Evolutionary conservation across 37 sponge, comb jelly and placozoan species (phyloP), one percentile per base, ranked within the genome.

Genomic region (Crambe crambe): DNA sequence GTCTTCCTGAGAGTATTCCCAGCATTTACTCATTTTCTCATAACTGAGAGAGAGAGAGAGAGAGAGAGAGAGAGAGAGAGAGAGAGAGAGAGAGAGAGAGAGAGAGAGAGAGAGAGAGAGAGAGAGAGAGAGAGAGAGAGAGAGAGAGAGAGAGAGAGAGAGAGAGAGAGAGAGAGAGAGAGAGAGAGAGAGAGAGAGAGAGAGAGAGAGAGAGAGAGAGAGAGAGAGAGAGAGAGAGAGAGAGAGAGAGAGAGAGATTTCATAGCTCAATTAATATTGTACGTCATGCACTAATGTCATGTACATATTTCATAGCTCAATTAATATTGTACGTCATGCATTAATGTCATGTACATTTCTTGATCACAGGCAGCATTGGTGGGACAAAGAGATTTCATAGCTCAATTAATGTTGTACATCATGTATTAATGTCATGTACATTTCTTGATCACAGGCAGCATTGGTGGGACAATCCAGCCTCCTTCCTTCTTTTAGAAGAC

Each of bases 91-190:
- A 66, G 67, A 30, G 37, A 66, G 67, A 30, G 37, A 66, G 67
- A 30, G 37, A 66, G 67, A 30, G 37, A 66, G 78, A 62, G 66
- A 77, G 78, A 62, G 66, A 77, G 78, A 62, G 66, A 62, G 78
- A 62, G 66, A 77, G 78, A 62, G 66, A 62, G 78, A 62, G 66
- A 77, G 78, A 62, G 66, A 62, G 78, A 62, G 66, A 77, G 78
- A 62, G 66, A 77, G 78, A 62, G 66, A 77, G 78, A 62, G 43
- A 77, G 78, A 62, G 66, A 77, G 78, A 62, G 66, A 77, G 78
- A 62, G 66, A 77, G 78, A 56, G 66, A 77, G 78, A 62, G 66
- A 77, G 78, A 38, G 66, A 77, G 78, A 62, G 66, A 77, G 78
- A 38, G 66, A 77, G 78, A 62, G 66, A 77, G 78, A 62, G 66